Conservation (phyloP, 2,888 invertebrate genomes). For the Cataglyphis altisquamis region DNA sequence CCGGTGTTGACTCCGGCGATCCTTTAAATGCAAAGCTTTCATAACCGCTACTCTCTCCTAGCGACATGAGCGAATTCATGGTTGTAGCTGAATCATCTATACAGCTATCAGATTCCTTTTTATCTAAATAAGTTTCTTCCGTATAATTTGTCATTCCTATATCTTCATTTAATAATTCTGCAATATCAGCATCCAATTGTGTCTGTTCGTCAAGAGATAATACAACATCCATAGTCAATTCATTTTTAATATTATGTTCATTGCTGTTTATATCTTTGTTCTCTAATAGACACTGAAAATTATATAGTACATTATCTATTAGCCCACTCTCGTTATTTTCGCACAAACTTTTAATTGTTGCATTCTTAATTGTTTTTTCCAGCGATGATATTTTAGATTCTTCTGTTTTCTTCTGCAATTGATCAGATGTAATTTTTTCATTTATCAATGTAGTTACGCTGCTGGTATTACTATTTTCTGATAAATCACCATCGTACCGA, state of each 20-base stretch:
- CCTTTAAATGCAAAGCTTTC: conserved; percentile 89
- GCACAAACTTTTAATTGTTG: conserved; percentile 52
- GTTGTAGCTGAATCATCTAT: conserved; percentile 81
- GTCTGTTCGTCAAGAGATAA: conserved; percentile 79
- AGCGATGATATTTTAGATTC: conserved; percentile 18
- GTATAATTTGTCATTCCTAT: conserved; percentile 64
- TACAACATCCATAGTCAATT: conserved; percentile 52
- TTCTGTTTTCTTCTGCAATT: conserved; percentile 54
- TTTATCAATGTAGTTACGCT: conserved; percentile 74
- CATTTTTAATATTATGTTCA: conserved; percentile 53
- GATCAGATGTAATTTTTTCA: conserved; percentile 74
- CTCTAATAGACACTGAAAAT: conserved; percentile 79
- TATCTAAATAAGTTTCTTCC: conserved; percentile 67
- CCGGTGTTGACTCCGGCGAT: conserved; percentile 86
- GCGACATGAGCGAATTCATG: conserved; percentile 89
- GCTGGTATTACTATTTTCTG: conserved; percentile 85
- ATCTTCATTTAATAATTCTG: conserved; percentile 82
- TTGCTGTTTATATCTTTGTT: conserved; percentile 65
- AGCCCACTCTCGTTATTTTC: conserved; percentile 70
- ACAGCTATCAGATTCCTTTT: conserved; percentile 70
- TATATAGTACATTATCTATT: conserved; percentile 77
- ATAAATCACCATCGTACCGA: conserved; percentile 90
- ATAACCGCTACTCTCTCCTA: conserved; percentile 93
- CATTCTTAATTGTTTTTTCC: conserved; percentile 72
- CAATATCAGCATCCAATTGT: conserved; percentile 83